Evolutionary conservation across 2,113 vertebrate species (phyloP).

Genomic region (Pterocles burchelli): DNA sequence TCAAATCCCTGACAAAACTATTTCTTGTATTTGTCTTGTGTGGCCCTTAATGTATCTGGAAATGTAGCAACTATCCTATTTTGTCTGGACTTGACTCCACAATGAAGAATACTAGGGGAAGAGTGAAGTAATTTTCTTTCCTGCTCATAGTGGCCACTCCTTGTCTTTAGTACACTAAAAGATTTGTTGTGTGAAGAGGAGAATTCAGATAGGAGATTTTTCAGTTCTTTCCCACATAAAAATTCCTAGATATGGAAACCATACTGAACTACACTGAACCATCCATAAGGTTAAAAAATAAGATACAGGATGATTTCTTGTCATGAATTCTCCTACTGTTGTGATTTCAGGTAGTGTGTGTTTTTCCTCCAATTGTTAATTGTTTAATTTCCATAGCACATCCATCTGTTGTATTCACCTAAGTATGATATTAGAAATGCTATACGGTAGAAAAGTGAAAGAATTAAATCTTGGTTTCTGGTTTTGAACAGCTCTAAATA

Average conservation of each 20-base stretch:
- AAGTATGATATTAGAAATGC: not conserved
- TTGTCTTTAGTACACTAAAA: not conserved
- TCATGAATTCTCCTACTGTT: not conserved
- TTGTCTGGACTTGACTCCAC: not conserved
- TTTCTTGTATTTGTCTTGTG: not conserved
- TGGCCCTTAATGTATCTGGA: not conserved
- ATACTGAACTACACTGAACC: not conserved
- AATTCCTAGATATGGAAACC: not conserved
- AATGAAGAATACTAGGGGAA: not conserved
- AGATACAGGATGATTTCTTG: not conserved
- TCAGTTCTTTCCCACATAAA: not conserved
- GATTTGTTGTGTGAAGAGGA: not conserved
- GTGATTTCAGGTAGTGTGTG: not conserved
- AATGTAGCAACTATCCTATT: not conserved
- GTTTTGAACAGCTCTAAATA: not conserved
- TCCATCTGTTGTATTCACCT: not conserved
- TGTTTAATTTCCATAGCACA: not conserved
- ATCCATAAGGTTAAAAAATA: accelerated
- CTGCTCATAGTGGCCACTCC: not conserved
- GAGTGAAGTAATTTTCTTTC: not conserved
- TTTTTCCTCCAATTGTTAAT: not conserved
- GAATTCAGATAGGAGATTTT: not conserved
- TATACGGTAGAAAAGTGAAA: not conserved
- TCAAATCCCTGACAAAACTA: not conserved
- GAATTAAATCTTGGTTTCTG: not conserved